Conservation (phyloP, 2,113 vertebrate genomes). For the Chlorocebus sabaeus region DNA sequence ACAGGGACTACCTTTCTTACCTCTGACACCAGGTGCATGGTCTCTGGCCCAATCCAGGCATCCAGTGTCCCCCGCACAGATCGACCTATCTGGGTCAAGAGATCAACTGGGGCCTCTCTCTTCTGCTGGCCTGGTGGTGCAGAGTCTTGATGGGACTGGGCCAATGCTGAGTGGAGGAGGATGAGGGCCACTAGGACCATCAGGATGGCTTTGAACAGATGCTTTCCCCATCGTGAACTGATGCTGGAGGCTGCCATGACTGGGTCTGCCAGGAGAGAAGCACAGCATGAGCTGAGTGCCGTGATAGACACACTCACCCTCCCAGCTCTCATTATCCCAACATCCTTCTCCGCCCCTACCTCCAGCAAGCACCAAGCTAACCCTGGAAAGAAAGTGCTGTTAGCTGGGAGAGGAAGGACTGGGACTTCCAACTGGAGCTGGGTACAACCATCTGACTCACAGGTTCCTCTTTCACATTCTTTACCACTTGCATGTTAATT, state of each 20-base stretch:
- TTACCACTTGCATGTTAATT: neutral
- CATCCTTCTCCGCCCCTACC: neutral
- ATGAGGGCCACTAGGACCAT: neutral
- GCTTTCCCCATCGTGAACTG: neutral
- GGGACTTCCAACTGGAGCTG: neutral
- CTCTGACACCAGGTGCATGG: slow-evolving; percentile 66
- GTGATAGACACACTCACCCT: neutral
- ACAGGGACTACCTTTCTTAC: slow-evolving; percentile 57
- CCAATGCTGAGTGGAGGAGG: fast-evolving
- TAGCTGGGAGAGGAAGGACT: neutral
- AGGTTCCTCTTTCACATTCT: neutral
- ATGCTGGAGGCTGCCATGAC: slow-evolving; percentile 48
- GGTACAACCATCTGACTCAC: neutral
- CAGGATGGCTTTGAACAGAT: neutral
- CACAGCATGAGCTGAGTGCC: neutral
- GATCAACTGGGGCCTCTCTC: neutral
- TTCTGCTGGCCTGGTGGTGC: slow-evolving; percentile 4
- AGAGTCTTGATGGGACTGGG: neutral
- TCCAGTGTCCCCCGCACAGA: slow-evolving; percentile 64
- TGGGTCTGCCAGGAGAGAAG: slow-evolving; percentile 12
- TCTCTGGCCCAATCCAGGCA: slow-evolving; percentile 72
- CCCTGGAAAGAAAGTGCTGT: neutral
- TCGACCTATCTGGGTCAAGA: slow-evolving; percentile 66
- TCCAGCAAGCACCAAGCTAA: neutral
- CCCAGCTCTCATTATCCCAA: neutral